Base-by-base conservation (phyloP, 2,797 vertebrate genomes). In the Coregonus ussuriensis region DNA sequence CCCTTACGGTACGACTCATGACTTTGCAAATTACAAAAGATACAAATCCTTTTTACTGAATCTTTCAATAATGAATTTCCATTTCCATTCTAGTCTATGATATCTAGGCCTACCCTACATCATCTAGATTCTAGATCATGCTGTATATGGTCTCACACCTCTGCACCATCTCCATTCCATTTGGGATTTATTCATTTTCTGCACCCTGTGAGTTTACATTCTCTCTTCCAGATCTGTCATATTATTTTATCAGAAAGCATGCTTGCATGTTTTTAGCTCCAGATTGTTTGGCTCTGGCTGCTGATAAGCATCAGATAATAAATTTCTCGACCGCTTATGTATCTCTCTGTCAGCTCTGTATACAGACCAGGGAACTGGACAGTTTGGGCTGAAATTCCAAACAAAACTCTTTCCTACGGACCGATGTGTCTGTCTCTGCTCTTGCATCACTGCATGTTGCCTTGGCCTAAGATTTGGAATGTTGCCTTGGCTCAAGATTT, bases 291-390 rank as follows among this genome's bases (percentile, higher is more conserved):
- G 37, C 77, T 37, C 21, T 68, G 74, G 81, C 29, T 31, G 66
- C 74, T 81, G 87, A 91, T 89, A 86, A 82, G 15, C 33, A 89
- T 90, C 88, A 82, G 79, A 83, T 86, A 74, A 88, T 90, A 83
- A 79, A 91, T 85, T 84, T 91, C 81, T 88, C 76, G 84, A 74
- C 65, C 21, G 52, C 89, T 91, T 88, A 88, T 91, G 83, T 84
- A 54, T 79, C 78, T 15, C 14, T 77, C 41, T 88, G 89, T 79
- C 88, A 89, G 85, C 77, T 87, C 70, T 67, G 79, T 83, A 84
- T 89, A 92, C 86, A 91, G 77, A 82, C 74, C 1, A 62, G 72
- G 13, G 56, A 53, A 47, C 74, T 1, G 59, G 80, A 85, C 75
- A 72, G 76, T 76, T 84, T 80, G 81, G 79, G 79, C 54, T 0